A percentile compares a stretch with the other conserved stretches of the same genome.
These are phyloP conservation scores for Plectrocnemia conspersa DNA, from an alignment of 1,140 invertebrate genomes.

Conservation along the genomic window DNA sequence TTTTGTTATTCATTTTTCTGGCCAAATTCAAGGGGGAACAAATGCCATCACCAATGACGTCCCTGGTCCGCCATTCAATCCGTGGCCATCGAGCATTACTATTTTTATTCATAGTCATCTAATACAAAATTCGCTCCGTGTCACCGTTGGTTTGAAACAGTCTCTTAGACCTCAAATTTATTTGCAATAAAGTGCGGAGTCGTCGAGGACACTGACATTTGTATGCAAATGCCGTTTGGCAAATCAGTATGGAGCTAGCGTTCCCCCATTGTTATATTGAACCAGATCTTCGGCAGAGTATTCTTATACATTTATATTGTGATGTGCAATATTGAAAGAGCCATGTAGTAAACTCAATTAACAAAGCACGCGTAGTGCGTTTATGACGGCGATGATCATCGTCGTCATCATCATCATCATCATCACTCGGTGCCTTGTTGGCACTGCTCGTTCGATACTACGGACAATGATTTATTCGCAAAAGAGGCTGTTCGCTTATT, in stretches of 20 bases:
- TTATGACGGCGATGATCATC: too few relatives aligned
- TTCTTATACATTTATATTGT: too few relatives aligned
- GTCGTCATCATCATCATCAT: too few relatives aligned
- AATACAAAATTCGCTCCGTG: conserved; percentile 12
- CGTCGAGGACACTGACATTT: conserved; percentile 33
- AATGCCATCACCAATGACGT: too few relatives aligned
- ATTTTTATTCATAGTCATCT: background rate
- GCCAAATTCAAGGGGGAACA: too few relatives aligned
- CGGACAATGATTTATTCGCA: conserved; percentile 1
- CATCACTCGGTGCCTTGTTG: background rate
- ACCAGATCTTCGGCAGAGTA: conserved; percentile 28
- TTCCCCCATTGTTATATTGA: conserved; percentile 33
- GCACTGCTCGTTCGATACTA: too few relatives aligned
- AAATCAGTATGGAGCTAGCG: conserved; percentile 26
- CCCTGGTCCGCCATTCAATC: too few relatives aligned
- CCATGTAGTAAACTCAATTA: background rate
- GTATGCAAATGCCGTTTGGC: conserved; percentile 33
- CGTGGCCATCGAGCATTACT: background rate
- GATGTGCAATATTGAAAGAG: conserved; percentile 13
- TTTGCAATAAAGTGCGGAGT: conserved; percentile 33
- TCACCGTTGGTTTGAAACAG: conserved; percentile 19
- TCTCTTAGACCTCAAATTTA: conserved; percentile 28
- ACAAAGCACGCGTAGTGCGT: too few relatives aligned
- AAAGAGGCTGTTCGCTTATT: too few relatives aligned
- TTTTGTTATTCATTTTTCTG: too few relatives aligned